These are phyloP conservation scores for Ips typographus DNA, from an alignment of 1,140 invertebrate genomes.

Conservation along the genomic window DNA sequence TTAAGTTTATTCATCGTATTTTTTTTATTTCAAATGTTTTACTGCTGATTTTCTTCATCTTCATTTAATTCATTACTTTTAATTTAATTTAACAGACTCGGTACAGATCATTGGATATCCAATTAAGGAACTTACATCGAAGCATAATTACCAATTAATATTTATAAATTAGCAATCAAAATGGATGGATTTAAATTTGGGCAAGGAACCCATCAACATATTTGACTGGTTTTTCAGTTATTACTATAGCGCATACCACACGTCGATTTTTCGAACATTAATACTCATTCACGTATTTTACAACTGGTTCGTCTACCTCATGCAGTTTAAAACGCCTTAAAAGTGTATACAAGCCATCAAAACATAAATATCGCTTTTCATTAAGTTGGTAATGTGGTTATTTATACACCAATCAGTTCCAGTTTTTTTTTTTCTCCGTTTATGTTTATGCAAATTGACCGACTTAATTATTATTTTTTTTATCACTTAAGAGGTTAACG, in stretches of 20 bases:
- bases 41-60: too few species aligned
- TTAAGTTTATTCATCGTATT: too few species aligned
- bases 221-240: neutral
- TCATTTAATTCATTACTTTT: too few species aligned
- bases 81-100: too few species aligned
- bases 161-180: too few species aligned
- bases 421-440: conserved; percentile 1
- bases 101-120: too few species aligned
- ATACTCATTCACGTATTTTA: conserved; percentile 15
- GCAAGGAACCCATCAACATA: neutral
- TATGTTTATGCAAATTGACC: conserved; percentile 12
- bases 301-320: conserved; percentile 21
- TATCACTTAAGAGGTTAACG: neutral
- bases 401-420: conserved; percentile 16
- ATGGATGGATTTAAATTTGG: too few species aligned
- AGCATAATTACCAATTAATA: too few species aligned
- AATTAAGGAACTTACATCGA: too few species aligned
- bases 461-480: neutral
- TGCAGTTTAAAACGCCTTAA: conserved; percentile 11
- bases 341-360: conserved; percentile 21
- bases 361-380: conserved; percentile 24
- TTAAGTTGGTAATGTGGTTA: conserved; percentile 10
- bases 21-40: too few species aligned
- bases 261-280: conserved; percentile 15
- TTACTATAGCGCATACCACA: conserved; percentile 8